phyloP scores from a whole-genome alignment of 2,888 invertebrate species.

The Scelioninae gen. 2 region DNA sequence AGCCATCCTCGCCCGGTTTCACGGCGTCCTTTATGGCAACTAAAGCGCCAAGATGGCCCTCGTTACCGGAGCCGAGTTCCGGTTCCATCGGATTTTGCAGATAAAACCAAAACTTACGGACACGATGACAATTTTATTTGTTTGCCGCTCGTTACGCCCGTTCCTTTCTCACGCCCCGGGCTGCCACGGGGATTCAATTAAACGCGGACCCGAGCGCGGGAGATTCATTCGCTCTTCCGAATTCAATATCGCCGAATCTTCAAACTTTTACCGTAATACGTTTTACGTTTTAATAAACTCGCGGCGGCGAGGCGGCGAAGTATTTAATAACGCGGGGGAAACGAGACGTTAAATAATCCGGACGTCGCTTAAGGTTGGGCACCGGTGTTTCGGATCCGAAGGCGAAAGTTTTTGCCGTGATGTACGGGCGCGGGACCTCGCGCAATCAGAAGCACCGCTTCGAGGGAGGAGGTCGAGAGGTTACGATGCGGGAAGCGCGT shows the following conservation, averaged over 20 bases:
- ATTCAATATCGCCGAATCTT: slow-evolving; percentile 50
- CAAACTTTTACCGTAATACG: slow-evolving; percentile 37
- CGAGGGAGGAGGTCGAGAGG: slow-evolving; percentile 63
- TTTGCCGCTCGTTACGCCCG: slow-evolving; percentile 10
- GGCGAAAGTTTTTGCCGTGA: slow-evolving; percentile 63
- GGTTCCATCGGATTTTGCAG: slow-evolving; percentile 49
- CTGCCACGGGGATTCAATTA: slow-evolving; percentile 33
- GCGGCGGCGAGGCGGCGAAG: slow-evolving; percentile 48
- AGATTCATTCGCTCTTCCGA: slow-evolving; percentile 34
- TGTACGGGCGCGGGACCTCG: slow-evolving; percentile 58
- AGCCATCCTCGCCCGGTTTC: slow-evolving; percentile 61
- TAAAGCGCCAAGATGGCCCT: slow-evolving; percentile 63
- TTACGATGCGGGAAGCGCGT: slow-evolving; percentile 26
- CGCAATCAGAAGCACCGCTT: slow-evolving; percentile 64
- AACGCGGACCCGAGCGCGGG: slow-evolving; percentile 3
- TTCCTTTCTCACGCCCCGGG: slow-evolving; percentile 33
- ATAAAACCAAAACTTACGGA: slow-evolving; percentile 39
- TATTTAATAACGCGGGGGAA: slow-evolving; percentile 61
- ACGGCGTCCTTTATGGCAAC: slow-evolving; percentile 68
- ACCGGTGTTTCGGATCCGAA: slow-evolving; percentile 59
- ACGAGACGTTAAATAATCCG: slow-evolving; percentile 63
- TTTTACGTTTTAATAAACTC: slow-evolving; percentile 61
- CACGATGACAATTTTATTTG: slow-evolving; percentile 52
- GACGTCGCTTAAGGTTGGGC: slow-evolving; percentile 64
- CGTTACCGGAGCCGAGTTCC: slow-evolving; percentile 56